phyloP scores from a whole-genome alignment of 2,888 invertebrate genomes.

The Parascotia fuliginaria region DNA sequence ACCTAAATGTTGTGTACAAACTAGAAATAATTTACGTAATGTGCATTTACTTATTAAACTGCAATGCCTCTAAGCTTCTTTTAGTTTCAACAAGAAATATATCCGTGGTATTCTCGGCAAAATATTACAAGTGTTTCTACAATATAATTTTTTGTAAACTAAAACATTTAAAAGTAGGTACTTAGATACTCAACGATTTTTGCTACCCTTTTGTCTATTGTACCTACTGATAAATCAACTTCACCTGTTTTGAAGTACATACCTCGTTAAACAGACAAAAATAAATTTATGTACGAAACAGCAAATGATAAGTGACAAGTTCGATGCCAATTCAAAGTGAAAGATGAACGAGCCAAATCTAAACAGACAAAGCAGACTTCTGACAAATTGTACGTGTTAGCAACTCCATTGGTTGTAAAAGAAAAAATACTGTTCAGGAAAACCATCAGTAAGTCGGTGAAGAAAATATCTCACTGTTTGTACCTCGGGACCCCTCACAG shows the following conservation, averaged over 20 bases:
- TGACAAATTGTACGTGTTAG: conserved; percentile 75
- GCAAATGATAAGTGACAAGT: conserved; percentile 39
- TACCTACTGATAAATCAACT: too few species aligned
- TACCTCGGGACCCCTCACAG: conserved; percentile 51
- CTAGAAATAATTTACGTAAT: too few species aligned
- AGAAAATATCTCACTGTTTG: conserved; percentile 64
- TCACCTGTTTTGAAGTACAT: not conserved
- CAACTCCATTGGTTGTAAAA: conserved; percentile 71
- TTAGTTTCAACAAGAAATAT: too few species aligned
- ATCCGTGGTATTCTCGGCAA: too few species aligned
- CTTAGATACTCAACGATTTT: too few species aligned
- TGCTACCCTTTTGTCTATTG: too few species aligned
- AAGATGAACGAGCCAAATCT: conserved; percentile 60
- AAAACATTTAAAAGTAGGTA: too few species aligned
- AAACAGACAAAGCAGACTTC: conserved; percentile 65
- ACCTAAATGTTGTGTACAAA: too few species aligned
- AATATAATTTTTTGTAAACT: too few species aligned
- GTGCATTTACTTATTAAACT: not conserved
- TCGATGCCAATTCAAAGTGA: conserved; percentile 44
- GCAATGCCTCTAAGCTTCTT: too few species aligned
- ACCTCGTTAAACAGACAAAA: too few species aligned
- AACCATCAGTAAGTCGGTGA: conserved; percentile 63
- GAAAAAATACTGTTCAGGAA: conserved; percentile 70
- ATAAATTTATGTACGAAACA: conserved; percentile 22
- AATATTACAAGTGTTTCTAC: too few species aligned